phyloP scores from a whole-genome alignment of 1,140 invertebrate genomes.

The Linepithema humile region DNA sequence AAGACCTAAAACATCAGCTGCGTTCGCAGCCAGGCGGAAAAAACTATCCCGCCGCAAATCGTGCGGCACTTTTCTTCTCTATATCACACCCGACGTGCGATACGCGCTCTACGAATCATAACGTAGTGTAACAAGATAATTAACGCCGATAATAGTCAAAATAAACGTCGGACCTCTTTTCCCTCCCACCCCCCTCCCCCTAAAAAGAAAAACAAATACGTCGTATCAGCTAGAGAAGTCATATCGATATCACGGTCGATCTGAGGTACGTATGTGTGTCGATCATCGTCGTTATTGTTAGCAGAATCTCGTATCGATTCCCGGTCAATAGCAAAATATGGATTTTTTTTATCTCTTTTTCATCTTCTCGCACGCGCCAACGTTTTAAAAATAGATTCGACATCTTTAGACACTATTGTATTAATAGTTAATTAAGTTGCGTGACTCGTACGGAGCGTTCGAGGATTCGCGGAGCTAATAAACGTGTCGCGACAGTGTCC shows the following conservation, averaged over 20 bases:
- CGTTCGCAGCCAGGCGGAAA: slow-evolving; percentile 28
- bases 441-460: slow-evolving; percentile 70
- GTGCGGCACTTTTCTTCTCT: slow-evolving; percentile 33
- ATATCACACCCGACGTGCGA: slow-evolving; percentile 22
- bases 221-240: slow-evolving; percentile 81
- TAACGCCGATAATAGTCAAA: slow-evolving; percentile 76
- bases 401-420: slow-evolving; percentile 81
- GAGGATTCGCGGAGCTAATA: slow-evolving; percentile 57
- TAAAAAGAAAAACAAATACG: slow-evolving; percentile 77
- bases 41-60: neutral
- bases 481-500: slow-evolving; percentile 49
- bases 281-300: slow-evolving; percentile 79
- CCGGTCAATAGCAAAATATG: slow-evolving; percentile 82
- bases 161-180: slow-evolving; percentile 78
- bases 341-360: slow-evolving; percentile 66
- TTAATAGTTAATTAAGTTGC: slow-evolving; percentile 77
- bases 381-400: slow-evolving; percentile 83
- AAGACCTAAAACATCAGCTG: slow-evolving; percentile 71
- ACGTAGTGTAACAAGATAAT: slow-evolving; percentile 67
- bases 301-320: slow-evolving; percentile 75
- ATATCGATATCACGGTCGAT: slow-evolving; percentile 82
- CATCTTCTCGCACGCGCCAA: slow-evolving; percentile 75
- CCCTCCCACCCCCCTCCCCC: neutral
- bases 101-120: slow-evolving; percentile 71
- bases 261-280: slow-evolving; percentile 81